Base-by-base conservation (phyloP, 2,113 vertebrate species). In the Candoia aspera region DNA sequence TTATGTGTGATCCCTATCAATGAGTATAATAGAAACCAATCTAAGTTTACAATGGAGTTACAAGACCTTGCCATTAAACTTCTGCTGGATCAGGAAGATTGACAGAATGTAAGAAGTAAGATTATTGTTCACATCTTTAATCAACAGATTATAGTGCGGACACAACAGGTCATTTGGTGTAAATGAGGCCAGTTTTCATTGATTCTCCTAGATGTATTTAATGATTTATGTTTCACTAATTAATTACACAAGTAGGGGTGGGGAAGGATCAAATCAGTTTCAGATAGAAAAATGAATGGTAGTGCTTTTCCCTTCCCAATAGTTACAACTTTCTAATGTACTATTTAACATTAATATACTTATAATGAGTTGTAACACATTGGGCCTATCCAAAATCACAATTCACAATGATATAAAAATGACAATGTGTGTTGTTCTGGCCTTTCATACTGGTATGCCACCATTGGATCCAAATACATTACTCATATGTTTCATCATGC, bases 291-390 rank as follows among this genome's bases (percentile, higher is more conserved):
- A 94, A 90, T 90, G 91, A 93, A 95, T 91, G 92, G 91, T 93
- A 95, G 92, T 93, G 73, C 68, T 85, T 95, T 95, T 96, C 92
- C 93, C 94, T 93, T 96, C 95, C 91, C 83, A 92, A 92, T 90
- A 87, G 93, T 92, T 94, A 90, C 90, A 93, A 26, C 87, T 94
- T 95, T 93, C 91, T 97, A 95, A 94, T 94, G 95, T 90, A 93
- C 59, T 93, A 93, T 94, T 91, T 93, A 96, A 95, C 95, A 95
- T 96, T 97, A 96, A 96, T 94, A 96, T 95, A 96, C 97, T 95
- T 96, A 95, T 92, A 91, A 95, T 89, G 91, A 95, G 92, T 95
- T 96, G 91, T 91, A 96, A 92, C 88, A 93, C 92, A 42, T 42
- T 42, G 42, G 42, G 42, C 49, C 4, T 49, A 5, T 49, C 49